These are phyloP conservation scores for Tympanoctomys barrerae DNA, from an alignment of 2,797 vertebrate species.

Conservation along the genomic window DNA sequence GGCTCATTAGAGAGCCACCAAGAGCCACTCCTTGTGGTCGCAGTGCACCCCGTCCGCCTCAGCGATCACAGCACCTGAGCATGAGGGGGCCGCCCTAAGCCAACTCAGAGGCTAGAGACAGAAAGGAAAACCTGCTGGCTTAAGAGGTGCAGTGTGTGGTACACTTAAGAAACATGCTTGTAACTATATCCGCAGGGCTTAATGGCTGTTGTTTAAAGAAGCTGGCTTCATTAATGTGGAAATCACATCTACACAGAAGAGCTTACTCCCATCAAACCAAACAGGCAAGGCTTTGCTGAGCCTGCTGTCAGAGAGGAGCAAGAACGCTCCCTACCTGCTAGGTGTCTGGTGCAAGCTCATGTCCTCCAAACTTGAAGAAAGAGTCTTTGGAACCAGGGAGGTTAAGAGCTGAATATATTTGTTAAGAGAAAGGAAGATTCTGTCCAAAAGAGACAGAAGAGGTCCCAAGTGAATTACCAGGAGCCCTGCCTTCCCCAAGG, in stretches of 20 bases:
- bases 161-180: not conserved
- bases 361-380: no score
- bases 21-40: accelerated
- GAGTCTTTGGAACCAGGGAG: no score
- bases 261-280: not conserved
- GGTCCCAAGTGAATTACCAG: no score
- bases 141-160: not conserved
- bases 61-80: accelerated
- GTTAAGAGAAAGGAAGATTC: no score
- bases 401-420: no score
- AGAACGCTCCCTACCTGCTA: no score
- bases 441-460: no score
- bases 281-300: not conserved
- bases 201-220: not conserved
- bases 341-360: no score
- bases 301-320: not conserved
- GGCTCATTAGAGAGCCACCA: accelerated
- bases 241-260: not conserved
- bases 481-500: no score
- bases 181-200: not conserved
- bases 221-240: not conserved
- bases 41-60: accelerated
- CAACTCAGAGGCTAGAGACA: accelerated
- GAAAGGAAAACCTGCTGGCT: not conserved
- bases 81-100: accelerated